Base-by-base conservation (phyloP, 2,113 vertebrate genomes). In the Hepsetus odoe region DNA sequence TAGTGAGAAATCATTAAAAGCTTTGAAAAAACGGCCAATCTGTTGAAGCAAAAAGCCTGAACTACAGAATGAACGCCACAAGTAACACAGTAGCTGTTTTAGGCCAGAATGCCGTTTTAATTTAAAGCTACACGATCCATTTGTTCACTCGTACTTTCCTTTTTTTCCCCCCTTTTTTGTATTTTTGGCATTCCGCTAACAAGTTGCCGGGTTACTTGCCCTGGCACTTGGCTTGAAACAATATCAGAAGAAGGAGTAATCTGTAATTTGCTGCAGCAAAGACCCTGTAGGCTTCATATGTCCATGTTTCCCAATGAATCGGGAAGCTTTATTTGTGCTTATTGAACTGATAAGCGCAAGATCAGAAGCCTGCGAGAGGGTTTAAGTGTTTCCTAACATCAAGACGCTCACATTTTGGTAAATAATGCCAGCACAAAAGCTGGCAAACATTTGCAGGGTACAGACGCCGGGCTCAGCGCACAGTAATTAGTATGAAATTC, bases 401-500 rank as follows among this genome's bases (percentile, higher is more conserved):
- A 69, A 42, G 30, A 35, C 11, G 40, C 35, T 76, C 33, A 26
- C 38, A 32, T 67, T 69, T 67, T 79, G 33, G 38, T 51, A 22
- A 42, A 32, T 28, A 78, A 40, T 33, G 28, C 56, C 4, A 30
- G 49, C 67, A 72, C 32, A 38, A 80, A 77, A 82, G 67, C 69
- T 69, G 73, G 76, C 59, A 74, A 72, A 67, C 61, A 55, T 40
- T 32, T 72, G 46, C 46, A 46, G 71, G 42, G 76, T 67, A 65
- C 55, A 78, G 78, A 61, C 28, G 46, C 22, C n/a, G 56, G 49
- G 65, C 22, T 71, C 44, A 46, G 13, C 18, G 44, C 14, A 46
- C 22, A 40, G 70, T 71, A 70, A 82, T 82, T 78, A 79, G 74
- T 69, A 74, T 82, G 42, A 80, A 53, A 84, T 77, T 79, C 51